Conservation (phyloP, 92 coral and sea anemone species). For the Phymanthus crucifer region DNA sequence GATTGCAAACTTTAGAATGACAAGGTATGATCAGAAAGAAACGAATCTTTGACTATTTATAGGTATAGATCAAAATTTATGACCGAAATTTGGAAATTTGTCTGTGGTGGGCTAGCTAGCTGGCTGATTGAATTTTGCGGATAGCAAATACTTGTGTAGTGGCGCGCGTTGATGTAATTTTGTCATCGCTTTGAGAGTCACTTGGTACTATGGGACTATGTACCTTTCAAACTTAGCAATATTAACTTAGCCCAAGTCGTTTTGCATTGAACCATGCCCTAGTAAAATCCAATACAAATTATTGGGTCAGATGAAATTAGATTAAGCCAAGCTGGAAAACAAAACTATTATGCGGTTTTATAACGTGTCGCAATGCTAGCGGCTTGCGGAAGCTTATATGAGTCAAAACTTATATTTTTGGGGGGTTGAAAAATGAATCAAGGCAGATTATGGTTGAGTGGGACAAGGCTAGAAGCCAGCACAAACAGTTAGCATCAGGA, state of each 20-base stretch:
- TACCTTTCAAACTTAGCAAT: neutral
- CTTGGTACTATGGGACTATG: neutral
- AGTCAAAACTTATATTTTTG: too few relatives aligned
- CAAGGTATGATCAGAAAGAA: neutral
- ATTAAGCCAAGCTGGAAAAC: neutral
- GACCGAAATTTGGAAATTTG: too few relatives aligned
- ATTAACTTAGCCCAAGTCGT: neutral
- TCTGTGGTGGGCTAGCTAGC: too few relatives aligned
- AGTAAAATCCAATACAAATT: conserved; percentile 1
- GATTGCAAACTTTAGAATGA: neutral
- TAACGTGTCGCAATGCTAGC: neutral
- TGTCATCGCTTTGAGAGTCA: neutral
- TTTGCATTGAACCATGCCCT: neutral
- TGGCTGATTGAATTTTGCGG: too few relatives aligned
- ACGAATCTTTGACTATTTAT: neutral
- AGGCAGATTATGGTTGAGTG: neutral
- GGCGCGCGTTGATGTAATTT: neutral
- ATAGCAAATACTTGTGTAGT: too few relatives aligned
- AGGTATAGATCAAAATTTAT: too few relatives aligned
- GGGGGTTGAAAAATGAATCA: neutral
- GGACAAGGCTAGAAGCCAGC: neutral
- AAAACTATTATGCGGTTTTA: neutral
- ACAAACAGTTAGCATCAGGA: neutral
- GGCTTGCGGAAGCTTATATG: neutral
- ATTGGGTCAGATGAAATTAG: conserved; percentile 3